These are phyloP conservation scores for Coracopsis vasa DNA, from an alignment of 2,113 vertebrate species.

Conservation along the genomic window DNA sequence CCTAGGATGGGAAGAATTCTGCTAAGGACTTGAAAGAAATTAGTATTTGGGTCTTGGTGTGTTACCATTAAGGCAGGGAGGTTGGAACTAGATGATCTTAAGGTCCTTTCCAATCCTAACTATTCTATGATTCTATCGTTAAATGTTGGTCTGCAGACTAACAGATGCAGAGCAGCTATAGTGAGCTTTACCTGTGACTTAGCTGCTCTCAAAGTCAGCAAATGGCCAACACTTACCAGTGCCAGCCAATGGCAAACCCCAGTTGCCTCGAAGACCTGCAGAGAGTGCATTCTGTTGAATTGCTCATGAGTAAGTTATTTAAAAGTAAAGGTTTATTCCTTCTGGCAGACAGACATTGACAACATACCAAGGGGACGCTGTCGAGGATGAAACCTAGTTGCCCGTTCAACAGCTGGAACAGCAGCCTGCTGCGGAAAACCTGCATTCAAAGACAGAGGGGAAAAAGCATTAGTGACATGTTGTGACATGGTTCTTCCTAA, in stretches of 20 bases:
- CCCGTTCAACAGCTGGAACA: not conserved
- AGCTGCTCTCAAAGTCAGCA: not conserved
- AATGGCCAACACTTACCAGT: not conserved
- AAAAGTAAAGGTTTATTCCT: not conserved
- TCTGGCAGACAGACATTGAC: not conserved
- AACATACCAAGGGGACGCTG: not conserved
- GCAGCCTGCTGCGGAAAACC: not conserved
- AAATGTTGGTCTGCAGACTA: not conserved
- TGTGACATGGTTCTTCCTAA: not conserved
- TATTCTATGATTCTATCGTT: too few species aligned
- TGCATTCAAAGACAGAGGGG: not conserved
- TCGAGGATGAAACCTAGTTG: not conserved
- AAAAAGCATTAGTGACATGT: not conserved
- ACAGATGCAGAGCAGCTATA: not conserved
- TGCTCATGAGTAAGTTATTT: too few species aligned
- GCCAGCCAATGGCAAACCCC: too few species aligned
- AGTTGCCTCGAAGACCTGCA: not conserved
- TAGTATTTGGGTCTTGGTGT: too few species aligned
- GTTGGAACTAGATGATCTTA: too few species aligned
- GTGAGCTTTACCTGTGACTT: not conserved
- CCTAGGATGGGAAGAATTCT: too few species aligned
- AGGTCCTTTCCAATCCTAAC: too few species aligned
- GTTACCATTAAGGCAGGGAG: too few species aligned
- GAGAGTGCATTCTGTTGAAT: not conserved
- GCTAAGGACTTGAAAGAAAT: too few species aligned